These are phyloP conservation scores for Bolborhynchus lineola DNA, from an alignment of 2,113 vertebrate species.

Conservation along the genomic window DNA sequence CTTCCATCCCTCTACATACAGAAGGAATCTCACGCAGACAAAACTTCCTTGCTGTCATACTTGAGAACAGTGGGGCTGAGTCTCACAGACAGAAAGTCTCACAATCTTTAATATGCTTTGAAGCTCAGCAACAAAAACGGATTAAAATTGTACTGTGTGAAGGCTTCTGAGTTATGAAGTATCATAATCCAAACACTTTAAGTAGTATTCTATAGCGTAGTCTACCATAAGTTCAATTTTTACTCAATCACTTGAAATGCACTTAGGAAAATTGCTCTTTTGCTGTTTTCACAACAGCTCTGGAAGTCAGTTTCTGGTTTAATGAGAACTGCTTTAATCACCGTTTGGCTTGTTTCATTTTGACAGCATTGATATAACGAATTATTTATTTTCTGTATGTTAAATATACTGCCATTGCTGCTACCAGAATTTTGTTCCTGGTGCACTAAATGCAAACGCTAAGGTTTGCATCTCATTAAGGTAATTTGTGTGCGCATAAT, in stretches of 20 bases:
- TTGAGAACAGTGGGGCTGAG: not conserved
- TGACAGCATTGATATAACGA: conserved; percentile 67
- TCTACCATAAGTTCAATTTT: conserved; percentile 61
- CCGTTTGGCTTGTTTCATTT: conserved; percentile 65
- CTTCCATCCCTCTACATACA: not conserved
- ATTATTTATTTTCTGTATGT: conserved; percentile 69
- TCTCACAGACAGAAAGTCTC: not conserved
- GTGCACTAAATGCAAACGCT: conserved; percentile 31
- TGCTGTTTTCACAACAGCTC: conserved; percentile 69
- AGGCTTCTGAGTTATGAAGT: conserved; percentile 58
- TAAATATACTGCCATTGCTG: conserved; percentile 51
- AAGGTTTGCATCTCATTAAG: conserved; percentile 68
- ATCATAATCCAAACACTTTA: conserved; percentile 57
- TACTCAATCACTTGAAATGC: conserved; percentile 68
- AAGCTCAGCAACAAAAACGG: conserved; percentile 8
- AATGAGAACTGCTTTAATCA: conserved; percentile 70
- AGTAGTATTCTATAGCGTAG: conserved; percentile 53
- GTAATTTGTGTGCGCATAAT: conserved; percentile 62
- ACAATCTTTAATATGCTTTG: not conserved
- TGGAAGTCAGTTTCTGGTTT: conserved; percentile 63
- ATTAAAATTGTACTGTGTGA: conserved; percentile 31
- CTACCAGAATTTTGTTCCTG: conserved; percentile 16
- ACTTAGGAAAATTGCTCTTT: conserved; percentile 73
- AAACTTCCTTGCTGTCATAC: not conserved
- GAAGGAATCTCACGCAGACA: not conserved